A percentile compares a stretch with the other conserved stretches of the same genome.
phyloP scores from a whole-genome alignment of 2,888 invertebrate genomes.

The Lepidocyrtoides sp. region DNA sequence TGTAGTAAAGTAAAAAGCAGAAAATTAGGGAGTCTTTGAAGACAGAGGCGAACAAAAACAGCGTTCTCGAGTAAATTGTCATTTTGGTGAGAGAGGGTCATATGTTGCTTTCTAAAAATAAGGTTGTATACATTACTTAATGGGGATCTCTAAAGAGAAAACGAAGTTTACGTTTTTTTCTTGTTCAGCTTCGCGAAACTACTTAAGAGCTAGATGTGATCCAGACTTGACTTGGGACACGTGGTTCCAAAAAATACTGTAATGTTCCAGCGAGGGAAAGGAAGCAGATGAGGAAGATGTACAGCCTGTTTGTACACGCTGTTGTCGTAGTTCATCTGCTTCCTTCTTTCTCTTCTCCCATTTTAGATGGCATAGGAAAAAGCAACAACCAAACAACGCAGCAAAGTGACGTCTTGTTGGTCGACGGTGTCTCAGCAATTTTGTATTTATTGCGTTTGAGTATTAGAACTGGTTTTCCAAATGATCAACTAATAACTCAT shows the following conservation, averaged over 20 bases:
- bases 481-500: conserved; percentile 68
- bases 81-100: conserved; percentile 20
- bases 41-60: not conserved
- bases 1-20: not conserved
- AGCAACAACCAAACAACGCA: not conserved
- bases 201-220: not conserved
- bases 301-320: conserved; percentile 14
- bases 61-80: conserved; percentile 12
- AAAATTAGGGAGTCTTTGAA: conserved; percentile 2
- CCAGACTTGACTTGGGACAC: not conserved
- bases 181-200: not conserved
- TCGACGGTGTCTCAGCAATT: not conserved
- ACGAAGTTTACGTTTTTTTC: conserved; percentile 8
- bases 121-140: not conserved
- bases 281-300: not conserved
- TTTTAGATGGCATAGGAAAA: not conserved
- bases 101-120: not conserved
- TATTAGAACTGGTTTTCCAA: conserved; percentile 58
- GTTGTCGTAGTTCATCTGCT: conserved; percentile 36
- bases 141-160: not conserved
- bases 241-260: not conserved
- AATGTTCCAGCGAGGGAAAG: not conserved
- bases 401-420: not conserved
- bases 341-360: not conserved
- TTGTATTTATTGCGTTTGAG: conserved; percentile 53